Percentiles rank a stretch among this genome's conserved stretches.
Evolutionary conservation across 1,140 invertebrate species (phyloP).

Genomic region (Halotydeus destructor): DNA sequence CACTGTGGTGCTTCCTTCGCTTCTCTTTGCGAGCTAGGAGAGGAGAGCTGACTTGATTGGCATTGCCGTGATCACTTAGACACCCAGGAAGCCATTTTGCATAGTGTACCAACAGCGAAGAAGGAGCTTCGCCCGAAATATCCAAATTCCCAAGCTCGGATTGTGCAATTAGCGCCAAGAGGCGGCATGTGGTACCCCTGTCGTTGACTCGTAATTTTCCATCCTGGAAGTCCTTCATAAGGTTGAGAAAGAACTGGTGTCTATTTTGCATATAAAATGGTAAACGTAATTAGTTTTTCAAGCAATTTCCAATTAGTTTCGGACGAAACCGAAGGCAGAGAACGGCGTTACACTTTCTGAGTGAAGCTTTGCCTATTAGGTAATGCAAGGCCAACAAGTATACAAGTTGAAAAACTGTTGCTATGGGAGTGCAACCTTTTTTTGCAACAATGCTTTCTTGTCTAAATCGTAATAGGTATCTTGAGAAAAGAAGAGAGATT

Average conservation of each 20-base stretch:
- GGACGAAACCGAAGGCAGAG: not conserved
- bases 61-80: not conserved
- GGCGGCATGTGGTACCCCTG: slow-evolving; percentile 36
- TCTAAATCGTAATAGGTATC: no score
- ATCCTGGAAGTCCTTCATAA: slow-evolving; percentile 45
- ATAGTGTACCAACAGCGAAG: slow-evolving; percentile 8
- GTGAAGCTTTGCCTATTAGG: no score
- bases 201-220: slow-evolving; percentile 42
- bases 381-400: no score
- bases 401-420: no score
- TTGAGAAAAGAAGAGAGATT: not conserved
- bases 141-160: slow-evolving; percentile 36
- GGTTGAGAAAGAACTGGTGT: slow-evolving; percentile 61
- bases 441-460: no score
- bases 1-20: slow-evolving; percentile 4
- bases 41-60: no score
- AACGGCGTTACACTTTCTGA: no score
- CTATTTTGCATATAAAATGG: slow-evolving; percentile 28
- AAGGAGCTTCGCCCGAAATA: slow-evolving; percentile 1
- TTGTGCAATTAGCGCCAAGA: slow-evolving; percentile 51
- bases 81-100: slow-evolving; percentile 14
- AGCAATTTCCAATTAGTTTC: not conserved
- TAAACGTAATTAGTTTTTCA: no score
- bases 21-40: no score
- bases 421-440: no score